phyloP scores from a whole-genome alignment of 2,888 invertebrate genomes.

The Pollenia labialis region DNA sequence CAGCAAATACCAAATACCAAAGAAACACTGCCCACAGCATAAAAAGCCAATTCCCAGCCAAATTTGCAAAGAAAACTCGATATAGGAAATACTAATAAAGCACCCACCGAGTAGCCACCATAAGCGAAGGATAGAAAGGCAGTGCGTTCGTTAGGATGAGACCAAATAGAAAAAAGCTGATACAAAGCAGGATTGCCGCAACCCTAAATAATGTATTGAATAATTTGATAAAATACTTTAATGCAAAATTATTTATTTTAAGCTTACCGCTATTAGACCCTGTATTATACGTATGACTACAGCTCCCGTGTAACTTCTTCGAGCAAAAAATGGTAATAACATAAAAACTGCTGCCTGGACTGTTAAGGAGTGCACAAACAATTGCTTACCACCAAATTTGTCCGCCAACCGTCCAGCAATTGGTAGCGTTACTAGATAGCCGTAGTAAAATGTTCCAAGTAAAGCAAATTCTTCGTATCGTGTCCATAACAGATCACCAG shows the following conservation, averaged over 20 bases:
- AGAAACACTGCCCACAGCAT: constrained; percentile 83
- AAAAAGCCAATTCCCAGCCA: constrained; percentile 87
- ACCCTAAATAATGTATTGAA: constrained; percentile 77
- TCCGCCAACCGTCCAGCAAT: constrained; percentile 84
- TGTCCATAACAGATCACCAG: constrained; percentile 83
- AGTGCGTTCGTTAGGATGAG: constrained; percentile 83
- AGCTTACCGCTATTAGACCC: constrained; percentile 84
- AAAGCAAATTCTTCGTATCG: constrained; percentile 85
- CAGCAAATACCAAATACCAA: constrained; percentile 78
- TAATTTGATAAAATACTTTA: constrained; percentile 2
- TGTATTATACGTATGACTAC: constrained; percentile 83
- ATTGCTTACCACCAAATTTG: constrained; percentile 83
- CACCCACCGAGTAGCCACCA: constrained; percentile 84
- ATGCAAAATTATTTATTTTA: neutral
- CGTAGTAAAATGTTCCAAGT: constrained; percentile 86
- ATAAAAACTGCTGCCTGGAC: constrained; percentile 83
- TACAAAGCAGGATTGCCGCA: constrained; percentile 82
- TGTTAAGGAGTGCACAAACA: constrained; percentile 81
- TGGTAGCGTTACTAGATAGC: constrained; percentile 83
- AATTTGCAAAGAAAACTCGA: constrained; percentile 86
- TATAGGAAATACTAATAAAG: constrained; percentile 85
- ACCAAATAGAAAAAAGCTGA: constrained; percentile 83
- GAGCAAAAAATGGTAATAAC: constrained; percentile 84
- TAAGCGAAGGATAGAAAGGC: constrained; percentile 83
- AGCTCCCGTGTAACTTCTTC: constrained; percentile 81